Base-by-base conservation (phyloP, 2,113 vertebrate genomes). In the Choloepus hoffmanni region DNA sequence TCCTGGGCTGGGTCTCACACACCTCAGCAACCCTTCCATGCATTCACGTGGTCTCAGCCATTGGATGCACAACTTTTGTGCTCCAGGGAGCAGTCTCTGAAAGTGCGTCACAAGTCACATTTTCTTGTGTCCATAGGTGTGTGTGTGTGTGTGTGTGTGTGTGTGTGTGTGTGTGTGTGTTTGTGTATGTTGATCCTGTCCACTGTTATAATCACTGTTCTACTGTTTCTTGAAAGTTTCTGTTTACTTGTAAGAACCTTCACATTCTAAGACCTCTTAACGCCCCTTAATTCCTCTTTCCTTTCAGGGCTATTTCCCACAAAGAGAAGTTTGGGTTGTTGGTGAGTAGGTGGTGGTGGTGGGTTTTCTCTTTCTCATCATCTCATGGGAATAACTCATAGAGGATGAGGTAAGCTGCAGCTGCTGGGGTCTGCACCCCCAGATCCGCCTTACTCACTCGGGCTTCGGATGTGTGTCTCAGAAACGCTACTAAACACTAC, bases 11-110 rank as follows among this genome's bases (percentile, higher is more conserved):
- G 16, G 30, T 1, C 7, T 50, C 45, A 0, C 0, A 8, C 0
- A 7, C 26, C 10, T 14, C 13, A 21, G 7, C 55, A 15, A 13
- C 67, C 18, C 65, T 14, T 30, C 60, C 36, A 13, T 1, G 12
- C 48, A 3, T 16, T 33, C 10, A 9, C 0, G 0, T 53, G 2
- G 8, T 50, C 77, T 65, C 10, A 0, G 14, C 14, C 82, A 12
- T 0, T 6, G 33, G 3, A 28, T 6, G 1, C 2, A 8, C 3
- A 40, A 18, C 43, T 63, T 55, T 36, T 58, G n/a, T 36, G 63
- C 50, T 26, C 6, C 21, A 26, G 73, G 92, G 30, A 74, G 18
- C 3, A 1, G 12, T 33, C 68, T 78, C 70, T n/a, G 48, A 79
- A 85, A 36, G 21, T 55, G 11, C 23, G 50, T 43, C 13, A 12